Percentiles rank a stretch among this genome's conserved stretches.
phyloP scores from a whole-genome alignment of 2,113 vertebrate species.

The Aviceda subcristata region DNA sequence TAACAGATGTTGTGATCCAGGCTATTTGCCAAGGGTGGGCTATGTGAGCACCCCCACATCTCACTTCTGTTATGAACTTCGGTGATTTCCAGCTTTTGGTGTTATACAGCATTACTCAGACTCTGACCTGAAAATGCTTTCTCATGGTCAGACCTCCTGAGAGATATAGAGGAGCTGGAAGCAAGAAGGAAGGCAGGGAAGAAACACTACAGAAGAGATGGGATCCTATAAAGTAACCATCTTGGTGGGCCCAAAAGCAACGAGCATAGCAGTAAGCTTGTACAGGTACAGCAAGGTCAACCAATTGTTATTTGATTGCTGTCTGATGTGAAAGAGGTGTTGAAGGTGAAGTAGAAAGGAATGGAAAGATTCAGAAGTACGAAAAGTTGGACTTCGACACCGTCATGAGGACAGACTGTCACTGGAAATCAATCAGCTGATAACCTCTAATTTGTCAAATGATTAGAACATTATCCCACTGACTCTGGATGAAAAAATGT shows the following conservation, averaged over 20 bases:
- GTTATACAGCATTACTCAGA: background rate
- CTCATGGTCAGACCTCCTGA: background rate
- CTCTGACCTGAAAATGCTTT: background rate
- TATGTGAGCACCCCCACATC: background rate
- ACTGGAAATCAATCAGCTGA: background rate
- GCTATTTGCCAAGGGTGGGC: background rate
- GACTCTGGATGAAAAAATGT: background rate
- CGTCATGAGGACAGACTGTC: background rate
- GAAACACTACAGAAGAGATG: background rate
- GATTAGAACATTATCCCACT: background rate
- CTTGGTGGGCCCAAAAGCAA: background rate
- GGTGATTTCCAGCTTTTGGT: background rate
- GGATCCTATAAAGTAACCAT: background rate
- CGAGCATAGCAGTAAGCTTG: background rate
- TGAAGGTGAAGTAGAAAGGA: background rate
- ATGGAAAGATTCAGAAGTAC: background rate
- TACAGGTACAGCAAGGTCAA: background rate
- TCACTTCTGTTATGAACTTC: background rate
- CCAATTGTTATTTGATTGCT: background rate
- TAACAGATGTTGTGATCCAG: background rate
- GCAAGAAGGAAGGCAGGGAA: background rate
- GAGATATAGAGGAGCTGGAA: background rate
- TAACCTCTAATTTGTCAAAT: background rate
- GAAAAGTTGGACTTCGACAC: background rate
- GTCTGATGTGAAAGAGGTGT: background rate